phyloP scores from a whole-genome alignment of 2,888 invertebrate genomes.

The Parelbella ahira region DNA sequence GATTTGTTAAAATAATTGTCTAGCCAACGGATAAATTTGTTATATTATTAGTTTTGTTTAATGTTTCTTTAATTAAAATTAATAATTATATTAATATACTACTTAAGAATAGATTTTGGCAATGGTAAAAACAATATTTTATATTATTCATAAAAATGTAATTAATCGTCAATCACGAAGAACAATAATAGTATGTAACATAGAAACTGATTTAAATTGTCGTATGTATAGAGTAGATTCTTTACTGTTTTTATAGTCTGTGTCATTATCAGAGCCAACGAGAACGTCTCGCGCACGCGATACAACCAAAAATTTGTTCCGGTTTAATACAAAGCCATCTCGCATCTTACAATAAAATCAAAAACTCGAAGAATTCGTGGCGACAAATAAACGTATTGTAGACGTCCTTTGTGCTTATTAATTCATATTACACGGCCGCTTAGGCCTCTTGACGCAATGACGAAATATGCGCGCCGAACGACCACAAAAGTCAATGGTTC shows the following conservation, averaged over 20 bases:
- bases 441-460: conserved; percentile 66
- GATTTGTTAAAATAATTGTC: no score
- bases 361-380: conserved; percentile 48
- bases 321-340: conserved; percentile 45
- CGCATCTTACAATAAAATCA: conserved; percentile 51
- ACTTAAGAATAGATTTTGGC: no score
- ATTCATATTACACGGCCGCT: conserved; percentile 80
- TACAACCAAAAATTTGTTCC: conserved; percentile 72
- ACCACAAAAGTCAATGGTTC: conserved; percentile 74
- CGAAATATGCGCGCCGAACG: conserved; percentile 65
- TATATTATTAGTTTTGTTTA: no score
- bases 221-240: neutral
- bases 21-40: no score
- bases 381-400: conserved; percentile 75
- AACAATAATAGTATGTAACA: no score
- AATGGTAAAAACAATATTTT: no score
- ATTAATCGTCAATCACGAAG: no score
- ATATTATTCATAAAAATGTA: no score
- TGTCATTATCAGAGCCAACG: conserved; percentile 38
- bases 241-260: conserved; percentile 32
- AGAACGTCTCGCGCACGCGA: conserved; percentile 61
- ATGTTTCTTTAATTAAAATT: no score
- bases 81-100: no score
- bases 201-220: no score
- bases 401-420: conserved; percentile 77